Percentiles rank a stretch among this genome's conserved stretches.
Conservation (phyloP, 1,140 invertebrate genomes). For the Sinonovacula constricta region DNA sequence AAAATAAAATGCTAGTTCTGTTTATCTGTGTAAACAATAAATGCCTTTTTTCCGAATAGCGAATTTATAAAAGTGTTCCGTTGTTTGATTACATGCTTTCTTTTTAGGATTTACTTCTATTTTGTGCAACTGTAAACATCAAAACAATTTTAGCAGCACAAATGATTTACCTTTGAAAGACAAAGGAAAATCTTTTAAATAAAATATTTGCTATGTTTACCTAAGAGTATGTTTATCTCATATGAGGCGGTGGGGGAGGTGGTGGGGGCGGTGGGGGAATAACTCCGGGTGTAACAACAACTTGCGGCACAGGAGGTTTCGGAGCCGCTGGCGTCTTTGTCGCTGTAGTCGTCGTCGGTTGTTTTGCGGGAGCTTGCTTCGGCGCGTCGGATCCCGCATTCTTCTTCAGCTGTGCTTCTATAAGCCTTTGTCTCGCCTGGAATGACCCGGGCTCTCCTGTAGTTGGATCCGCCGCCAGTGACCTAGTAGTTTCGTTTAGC, state of each 20-base stretch:
- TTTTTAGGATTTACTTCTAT: too few relatives aligned
- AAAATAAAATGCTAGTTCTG: too few relatives aligned
- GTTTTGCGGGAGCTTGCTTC: not conserved
- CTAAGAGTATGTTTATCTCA: too few relatives aligned
- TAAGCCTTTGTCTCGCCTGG: constrained; percentile 24
- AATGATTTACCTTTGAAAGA: too few relatives aligned
- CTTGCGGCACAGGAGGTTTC: constrained; percentile 8
- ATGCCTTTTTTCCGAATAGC: too few relatives aligned
- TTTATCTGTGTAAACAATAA: too few relatives aligned
- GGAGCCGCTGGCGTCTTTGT: not conserved
- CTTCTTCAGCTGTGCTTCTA: constrained; percentile 37
- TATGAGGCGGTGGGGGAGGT: constrained; percentile 30
- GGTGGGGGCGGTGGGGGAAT: constrained; percentile 38
- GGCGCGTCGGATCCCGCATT: constrained; percentile 5
- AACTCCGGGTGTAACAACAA: constrained; percentile 24
- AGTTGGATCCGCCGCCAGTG: constrained; percentile 17
- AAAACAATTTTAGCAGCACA: too few relatives aligned
- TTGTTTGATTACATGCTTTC: too few relatives aligned
- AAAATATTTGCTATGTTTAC: too few relatives aligned
- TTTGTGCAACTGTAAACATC: too few relatives aligned
- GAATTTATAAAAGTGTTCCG: too few relatives aligned
- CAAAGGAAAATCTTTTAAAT: too few relatives aligned
- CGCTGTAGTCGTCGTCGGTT: constrained; percentile 1
- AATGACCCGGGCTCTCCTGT: constrained; percentile 35
- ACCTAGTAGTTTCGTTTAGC: constrained; percentile 13